phyloP scores from a whole-genome alignment of 2,113 vertebrate genomes.

The Pangasianodon hypophthalmus region DNA sequence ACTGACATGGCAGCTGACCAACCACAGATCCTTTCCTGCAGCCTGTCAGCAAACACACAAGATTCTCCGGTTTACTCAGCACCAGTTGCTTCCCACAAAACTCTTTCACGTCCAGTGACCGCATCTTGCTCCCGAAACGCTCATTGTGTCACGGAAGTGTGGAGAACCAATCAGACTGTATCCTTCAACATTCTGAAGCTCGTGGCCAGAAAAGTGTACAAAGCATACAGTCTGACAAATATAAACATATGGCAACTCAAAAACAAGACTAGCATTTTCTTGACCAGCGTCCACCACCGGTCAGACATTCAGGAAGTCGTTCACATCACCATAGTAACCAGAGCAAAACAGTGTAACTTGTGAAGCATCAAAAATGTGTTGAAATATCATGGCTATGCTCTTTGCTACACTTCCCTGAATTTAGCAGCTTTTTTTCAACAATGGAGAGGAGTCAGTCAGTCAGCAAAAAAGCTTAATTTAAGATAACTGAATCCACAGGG shows the following conservation, averaged over 20 bases:
- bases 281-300: background rate
- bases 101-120: conserved; percentile 4
- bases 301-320: background rate
- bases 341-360: background rate
- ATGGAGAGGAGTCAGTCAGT: background rate
- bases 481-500: background rate
- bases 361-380: background rate
- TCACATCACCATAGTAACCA: background rate
- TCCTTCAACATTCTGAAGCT: background rate
- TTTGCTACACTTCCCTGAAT: background rate
- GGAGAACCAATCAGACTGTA: background rate
- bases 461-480: background rate
- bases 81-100: background rate
- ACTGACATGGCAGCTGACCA: background rate
- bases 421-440: background rate
- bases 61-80: background rate
- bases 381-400: background rate
- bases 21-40: background rate
- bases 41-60: background rate
- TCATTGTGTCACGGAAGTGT: background rate
- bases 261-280: background rate
- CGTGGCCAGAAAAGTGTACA: background rate
- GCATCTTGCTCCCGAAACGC: background rate
- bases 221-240: background rate
- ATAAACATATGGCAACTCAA: background rate